phyloP scores from a whole-genome alignment of 2,888 invertebrate species.

The Cremastobaeus sp. region DNA sequence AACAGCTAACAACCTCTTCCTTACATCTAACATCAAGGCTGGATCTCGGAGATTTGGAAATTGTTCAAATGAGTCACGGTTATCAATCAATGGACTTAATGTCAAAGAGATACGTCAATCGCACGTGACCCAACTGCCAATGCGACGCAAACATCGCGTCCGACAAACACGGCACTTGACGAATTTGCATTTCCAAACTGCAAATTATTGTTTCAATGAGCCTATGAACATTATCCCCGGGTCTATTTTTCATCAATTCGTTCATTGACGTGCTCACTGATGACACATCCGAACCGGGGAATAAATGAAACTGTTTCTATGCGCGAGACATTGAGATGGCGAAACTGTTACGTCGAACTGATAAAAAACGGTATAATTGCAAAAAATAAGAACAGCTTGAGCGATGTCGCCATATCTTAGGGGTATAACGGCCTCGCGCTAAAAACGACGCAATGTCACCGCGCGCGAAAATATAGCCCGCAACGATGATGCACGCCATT shows the following conservation, averaged over 20 bases:
- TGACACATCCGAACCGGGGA: no score
- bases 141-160: no score
- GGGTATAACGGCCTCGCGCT: constrained; percentile 70
- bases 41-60: constrained; percentile 22
- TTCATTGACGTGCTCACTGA: no score
- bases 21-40: constrained; percentile 16
- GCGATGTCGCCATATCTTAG: constrained; percentile 42
- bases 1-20: constrained; percentile 32
- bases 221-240: no score
- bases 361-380: constrained; percentile 25
- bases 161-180: no score
- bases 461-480: constrained; percentile 68
- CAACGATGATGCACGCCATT: constrained; percentile 69
- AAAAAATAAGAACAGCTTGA: constrained; percentile 26
- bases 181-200: no score
- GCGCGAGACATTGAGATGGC: no score
- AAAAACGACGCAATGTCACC: constrained; percentile 69
- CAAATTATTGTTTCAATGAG: no score
- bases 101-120: constrained; percentile 22
- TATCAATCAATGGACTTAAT: constrained; percentile 35
- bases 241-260: no score
- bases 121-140: constrained; percentile 9
- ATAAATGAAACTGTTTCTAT: constrained; percentile 1
- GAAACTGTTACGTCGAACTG: constrained; percentile 13
- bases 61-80: constrained; percentile 28